Conservation (phyloP, 30 jellyfish, hydroid and myxozoan species). For the Clytia hemisphaerica region DNA sequence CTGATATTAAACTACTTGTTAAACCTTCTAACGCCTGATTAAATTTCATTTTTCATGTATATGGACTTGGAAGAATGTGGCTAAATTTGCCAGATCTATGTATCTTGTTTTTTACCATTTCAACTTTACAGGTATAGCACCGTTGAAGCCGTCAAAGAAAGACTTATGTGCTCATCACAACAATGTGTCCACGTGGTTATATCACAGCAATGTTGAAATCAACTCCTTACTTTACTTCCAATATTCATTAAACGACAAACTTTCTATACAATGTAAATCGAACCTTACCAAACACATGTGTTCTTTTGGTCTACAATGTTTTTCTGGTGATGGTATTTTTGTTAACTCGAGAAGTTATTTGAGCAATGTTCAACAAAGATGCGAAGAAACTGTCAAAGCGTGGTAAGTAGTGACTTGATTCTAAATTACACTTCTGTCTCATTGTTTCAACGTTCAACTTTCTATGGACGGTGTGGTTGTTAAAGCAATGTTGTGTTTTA, state of each 20-base stretch:
- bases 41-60: no score
- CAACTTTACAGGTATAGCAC: constrained; percentile 5
- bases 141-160: not conserved
- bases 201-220: not conserved
- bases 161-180: not conserved
- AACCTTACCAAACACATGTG: not conserved
- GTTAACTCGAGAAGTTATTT: not conserved
- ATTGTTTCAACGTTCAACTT: no score
- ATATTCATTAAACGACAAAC: constrained; percentile 12
- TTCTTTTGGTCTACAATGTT: constrained; percentile 6
- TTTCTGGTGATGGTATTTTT: not conserved
- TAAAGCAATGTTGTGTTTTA: no score
- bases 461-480: no score
- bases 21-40: no score
- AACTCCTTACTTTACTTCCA: constrained; percentile 7
- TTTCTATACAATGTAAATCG: not conserved
- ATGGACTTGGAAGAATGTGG: no score
- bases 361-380: not conserved
- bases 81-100: no score
- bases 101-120: no score
- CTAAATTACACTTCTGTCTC: no score
- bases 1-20: no score
- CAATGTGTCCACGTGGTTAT: constrained; percentile 9
- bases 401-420: no score
- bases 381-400: constrained; percentile 1